Evolutionary conservation across 2,888 invertebrate species (phyloP).

Genomic region (Spisula subtruncata): DNA sequence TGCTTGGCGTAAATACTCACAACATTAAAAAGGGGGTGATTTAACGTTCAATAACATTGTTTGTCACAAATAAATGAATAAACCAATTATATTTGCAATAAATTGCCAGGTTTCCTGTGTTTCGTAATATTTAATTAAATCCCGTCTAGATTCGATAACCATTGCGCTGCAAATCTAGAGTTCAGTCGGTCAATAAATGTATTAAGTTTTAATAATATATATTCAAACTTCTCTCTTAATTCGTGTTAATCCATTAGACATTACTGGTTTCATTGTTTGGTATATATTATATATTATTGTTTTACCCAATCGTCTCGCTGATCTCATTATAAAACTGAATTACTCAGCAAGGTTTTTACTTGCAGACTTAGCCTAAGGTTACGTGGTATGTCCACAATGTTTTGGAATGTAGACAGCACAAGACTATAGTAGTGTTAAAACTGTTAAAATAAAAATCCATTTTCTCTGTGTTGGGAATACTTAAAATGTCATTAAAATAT

Average conservation of each 20-base stretch:
- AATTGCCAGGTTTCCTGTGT: not conserved
- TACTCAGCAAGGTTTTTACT: not conserved
- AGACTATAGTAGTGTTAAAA: not conserved
- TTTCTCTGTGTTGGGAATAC: not conserved
- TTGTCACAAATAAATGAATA: too few relatives aligned
- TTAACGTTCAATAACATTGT: too few relatives aligned
- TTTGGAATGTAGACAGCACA: not conserved
- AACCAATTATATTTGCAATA: too few relatives aligned
- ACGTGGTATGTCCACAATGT: too few relatives aligned
- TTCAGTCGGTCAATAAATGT: slow-evolving; percentile 6
- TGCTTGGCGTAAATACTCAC: too few relatives aligned
- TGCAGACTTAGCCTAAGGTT: too few relatives aligned
- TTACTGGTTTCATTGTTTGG: not conserved
- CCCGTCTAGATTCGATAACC: not conserved
- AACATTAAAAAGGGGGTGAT: too few relatives aligned
- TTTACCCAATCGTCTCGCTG: not conserved
- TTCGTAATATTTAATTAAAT: not conserved
- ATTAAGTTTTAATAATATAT: not conserved
- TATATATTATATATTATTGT: not conserved
- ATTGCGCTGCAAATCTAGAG: not conserved
- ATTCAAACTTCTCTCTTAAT: not conserved
- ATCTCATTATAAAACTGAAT: slow-evolving; percentile 8
- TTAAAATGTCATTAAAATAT: not conserved
- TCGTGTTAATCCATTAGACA: not conserved
- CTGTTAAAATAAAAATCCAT: not conserved